phyloP scores from a whole-genome alignment of 1,140 invertebrate genomes.

The Tetramorium alpestre region DNA sequence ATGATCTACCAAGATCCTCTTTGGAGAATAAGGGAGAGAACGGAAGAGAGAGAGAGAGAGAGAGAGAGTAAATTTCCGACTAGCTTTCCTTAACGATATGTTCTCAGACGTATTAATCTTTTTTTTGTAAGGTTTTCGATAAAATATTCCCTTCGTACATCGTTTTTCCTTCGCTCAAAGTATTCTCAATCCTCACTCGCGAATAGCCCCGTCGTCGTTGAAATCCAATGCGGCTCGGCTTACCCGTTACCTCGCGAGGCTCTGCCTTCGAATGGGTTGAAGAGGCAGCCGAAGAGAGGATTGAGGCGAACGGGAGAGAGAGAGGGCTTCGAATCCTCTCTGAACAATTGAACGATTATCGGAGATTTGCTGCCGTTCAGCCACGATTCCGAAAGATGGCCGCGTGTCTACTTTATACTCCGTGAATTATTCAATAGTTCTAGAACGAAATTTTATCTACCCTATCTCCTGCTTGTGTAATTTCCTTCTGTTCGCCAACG shows the following conservation, averaged over 20 bases:
- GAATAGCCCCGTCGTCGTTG: conserved; percentile 12
- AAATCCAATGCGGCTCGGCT: conserved; percentile 46
- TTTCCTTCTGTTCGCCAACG: conserved; percentile 14
- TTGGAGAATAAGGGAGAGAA: not conserved
- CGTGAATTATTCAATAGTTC: conserved; percentile 55
- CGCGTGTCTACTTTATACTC: conserved; percentile 24
- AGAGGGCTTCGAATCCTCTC: conserved; percentile 32
- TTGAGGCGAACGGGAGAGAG: not conserved
- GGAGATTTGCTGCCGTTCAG: conserved; percentile 55
- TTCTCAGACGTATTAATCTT: conserved; percentile 1
- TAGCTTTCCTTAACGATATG: conserved; percentile 20
- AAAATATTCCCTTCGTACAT: conserved; percentile 14
- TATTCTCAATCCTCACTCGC: conserved; percentile 23
- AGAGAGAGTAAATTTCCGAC: not conserved
- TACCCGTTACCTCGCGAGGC: conserved; percentile 32
- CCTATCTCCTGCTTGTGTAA: not conserved
- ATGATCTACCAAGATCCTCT: not conserved
- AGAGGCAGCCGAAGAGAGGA: not conserved
- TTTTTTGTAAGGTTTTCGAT: not conserved
- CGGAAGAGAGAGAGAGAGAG: too few relatives aligned
- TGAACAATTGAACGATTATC: conserved; percentile 64
- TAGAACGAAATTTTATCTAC: conserved; percentile 43
- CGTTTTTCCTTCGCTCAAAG: conserved; percentile 7
- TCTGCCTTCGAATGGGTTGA: conserved; percentile 28
- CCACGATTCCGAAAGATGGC: conserved; percentile 53